Percentiles rank a stretch among this genome's conserved stretches.
Conservation (phyloP, 2,888 invertebrate genomes). For the Lasioglossum oenotherae region DNA sequence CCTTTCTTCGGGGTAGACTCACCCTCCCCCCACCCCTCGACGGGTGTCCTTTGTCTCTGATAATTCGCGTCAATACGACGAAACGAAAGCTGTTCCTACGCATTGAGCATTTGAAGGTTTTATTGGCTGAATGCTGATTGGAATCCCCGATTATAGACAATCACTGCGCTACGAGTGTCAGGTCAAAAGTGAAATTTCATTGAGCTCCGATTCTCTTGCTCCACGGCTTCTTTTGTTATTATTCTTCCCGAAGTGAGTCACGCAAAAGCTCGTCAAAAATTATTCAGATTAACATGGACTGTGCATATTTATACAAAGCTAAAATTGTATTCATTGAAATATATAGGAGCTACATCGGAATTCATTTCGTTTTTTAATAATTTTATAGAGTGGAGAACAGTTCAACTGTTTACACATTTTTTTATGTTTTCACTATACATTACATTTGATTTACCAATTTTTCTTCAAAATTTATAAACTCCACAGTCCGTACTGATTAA, state of each 20-base stretch:
- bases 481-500: neutral
- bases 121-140: slow-evolving; percentile 74
- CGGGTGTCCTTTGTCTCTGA: slow-evolving; percentile 71
- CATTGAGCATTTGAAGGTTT: slow-evolving; percentile 72
- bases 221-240: neutral
- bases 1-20: slow-evolving; percentile 33
- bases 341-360: neutral
- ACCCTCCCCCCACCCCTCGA: slow-evolving; percentile 2
- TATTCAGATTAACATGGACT: neutral
- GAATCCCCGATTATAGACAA: slow-evolving; percentile 50
- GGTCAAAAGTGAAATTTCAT: neutral
- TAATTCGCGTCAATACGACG: slow-evolving; percentile 78
- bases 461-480: neutral
- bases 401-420: neutral
- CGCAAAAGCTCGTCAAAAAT: neutral
- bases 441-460: neutral
- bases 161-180: neutral
- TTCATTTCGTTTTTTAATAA: neutral
- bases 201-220: neutral
- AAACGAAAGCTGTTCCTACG: slow-evolving; percentile 58
- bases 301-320: neutral
- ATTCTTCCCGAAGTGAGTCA: neutral
- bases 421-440: neutral
- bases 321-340: neutral
- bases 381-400: neutral